phyloP scores from a whole-genome alignment of 2,888 invertebrate genomes.

The Drosophila kuntzei region DNA sequence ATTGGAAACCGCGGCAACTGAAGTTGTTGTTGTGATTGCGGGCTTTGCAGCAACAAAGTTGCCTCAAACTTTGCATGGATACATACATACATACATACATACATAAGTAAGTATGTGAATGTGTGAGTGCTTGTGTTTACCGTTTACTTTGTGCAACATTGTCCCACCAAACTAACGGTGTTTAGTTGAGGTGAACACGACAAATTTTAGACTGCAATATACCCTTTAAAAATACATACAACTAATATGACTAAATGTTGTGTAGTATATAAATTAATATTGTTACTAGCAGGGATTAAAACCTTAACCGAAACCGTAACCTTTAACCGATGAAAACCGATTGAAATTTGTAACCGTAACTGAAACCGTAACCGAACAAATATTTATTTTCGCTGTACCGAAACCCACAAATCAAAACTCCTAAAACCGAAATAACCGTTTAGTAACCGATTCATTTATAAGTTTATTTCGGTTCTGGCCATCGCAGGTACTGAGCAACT shows the following conservation, averaged over 20 bases:
- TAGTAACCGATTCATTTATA: no score
- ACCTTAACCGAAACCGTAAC: no score
- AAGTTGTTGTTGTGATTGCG: not conserved
- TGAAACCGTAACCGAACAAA: no score
- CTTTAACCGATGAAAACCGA: no score
- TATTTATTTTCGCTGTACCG: no score
- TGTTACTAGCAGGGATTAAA: no score
- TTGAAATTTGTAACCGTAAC: no score
- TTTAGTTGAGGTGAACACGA: not conserved
- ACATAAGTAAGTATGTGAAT: not conserved
- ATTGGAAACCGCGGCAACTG: not conserved
- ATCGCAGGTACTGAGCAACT: no score
- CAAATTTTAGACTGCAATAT: not conserved
- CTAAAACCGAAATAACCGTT: no score
- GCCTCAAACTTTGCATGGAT: not conserved
- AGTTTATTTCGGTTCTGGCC: no score
- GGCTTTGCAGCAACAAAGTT: not conserved
- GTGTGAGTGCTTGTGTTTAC: not conserved
- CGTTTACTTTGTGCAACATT: conserved; percentile 7
- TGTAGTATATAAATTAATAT: not conserved
- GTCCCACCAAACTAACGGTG: not conserved
- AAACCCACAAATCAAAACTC: no score
- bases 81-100: no score
- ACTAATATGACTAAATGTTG: not conserved
- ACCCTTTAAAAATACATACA: not conserved